phyloP scores from a whole-genome alignment of 2,113 vertebrate genomes.

The Rhinolophus ferrumequinum region DNA sequence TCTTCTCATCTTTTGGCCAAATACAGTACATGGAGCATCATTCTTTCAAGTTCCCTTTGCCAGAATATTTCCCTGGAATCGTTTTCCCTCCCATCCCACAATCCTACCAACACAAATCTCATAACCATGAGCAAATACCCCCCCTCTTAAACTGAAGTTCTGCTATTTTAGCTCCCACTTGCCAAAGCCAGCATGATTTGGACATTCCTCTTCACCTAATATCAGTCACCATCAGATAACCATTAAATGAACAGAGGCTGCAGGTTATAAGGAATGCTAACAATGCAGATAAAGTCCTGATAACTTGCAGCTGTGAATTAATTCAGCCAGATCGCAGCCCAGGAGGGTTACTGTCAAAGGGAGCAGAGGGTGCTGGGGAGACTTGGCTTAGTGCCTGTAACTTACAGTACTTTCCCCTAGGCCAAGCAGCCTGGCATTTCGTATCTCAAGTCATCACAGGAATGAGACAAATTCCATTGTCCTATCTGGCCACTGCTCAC shows the following conservation, averaged over 20 bases:
- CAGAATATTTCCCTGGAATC: conserved; percentile 31
- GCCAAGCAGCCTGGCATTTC: conserved; percentile 44
- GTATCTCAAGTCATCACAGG: conserved; percentile 4
- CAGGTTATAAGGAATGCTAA: conserved; percentile 64
- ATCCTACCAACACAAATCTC: not conserved
- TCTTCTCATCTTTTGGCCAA: not conserved
- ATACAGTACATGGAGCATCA: not conserved
- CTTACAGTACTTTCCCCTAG: conserved; percentile 18
- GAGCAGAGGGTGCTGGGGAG: not conserved
- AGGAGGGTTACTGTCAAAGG: conserved; percentile 27
- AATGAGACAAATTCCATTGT: conserved; percentile 56
- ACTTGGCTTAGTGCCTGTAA: not conserved
- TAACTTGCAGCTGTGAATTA: conserved; percentile 51
- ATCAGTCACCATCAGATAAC: conserved; percentile 63
- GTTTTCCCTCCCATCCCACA: conserved; percentile 5
- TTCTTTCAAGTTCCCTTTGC: not conserved
- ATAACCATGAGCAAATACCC: not conserved
- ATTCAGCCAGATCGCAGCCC: conserved; percentile 8
- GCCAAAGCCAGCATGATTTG: conserved; percentile 28
- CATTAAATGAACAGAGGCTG: conserved; percentile 57
- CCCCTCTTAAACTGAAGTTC: conserved; percentile 1
- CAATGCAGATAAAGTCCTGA: conserved; percentile 58
- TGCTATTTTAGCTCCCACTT: not conserved
- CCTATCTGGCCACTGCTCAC: conserved; percentile 22
- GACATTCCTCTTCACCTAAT: conserved; percentile 59